Evolutionary conservation across 2,888 invertebrate genomes (phyloP).

Genomic region (Lepidocyrtinus sp.): DNA sequence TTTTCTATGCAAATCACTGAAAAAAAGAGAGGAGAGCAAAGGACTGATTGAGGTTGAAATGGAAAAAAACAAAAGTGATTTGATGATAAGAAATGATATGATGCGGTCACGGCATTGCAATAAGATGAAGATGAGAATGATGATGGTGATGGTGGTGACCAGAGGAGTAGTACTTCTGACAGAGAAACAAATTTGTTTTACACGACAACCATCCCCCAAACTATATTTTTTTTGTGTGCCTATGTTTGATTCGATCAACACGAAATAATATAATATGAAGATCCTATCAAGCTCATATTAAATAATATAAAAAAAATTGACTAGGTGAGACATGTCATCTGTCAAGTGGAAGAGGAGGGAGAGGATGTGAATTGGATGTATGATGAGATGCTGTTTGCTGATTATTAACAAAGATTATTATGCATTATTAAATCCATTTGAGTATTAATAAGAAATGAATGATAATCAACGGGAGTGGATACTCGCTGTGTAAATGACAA

Average conservation of each 20-base stretch:
- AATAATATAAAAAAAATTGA: constrained; percentile 13
- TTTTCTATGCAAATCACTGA: constrained; percentile 1
- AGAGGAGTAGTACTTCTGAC: constrained; percentile 25
- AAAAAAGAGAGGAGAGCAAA: not conserved
- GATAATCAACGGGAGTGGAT: not conserved
- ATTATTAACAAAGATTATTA: constrained; percentile 12
- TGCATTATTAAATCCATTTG: not conserved
- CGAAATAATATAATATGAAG: not conserved
- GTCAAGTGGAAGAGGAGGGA: constrained; percentile 20
- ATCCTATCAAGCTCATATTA: constrained; percentile 13
- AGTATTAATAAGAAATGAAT: constrained; percentile 9
- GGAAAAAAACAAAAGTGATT: constrained; percentile 6
- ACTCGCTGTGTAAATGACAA: constrained; percentile 18
- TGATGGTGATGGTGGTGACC: not conserved
- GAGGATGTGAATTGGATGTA: not conserved
- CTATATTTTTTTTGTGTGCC: not conserved
- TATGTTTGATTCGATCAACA: not conserved
- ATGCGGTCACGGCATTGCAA: constrained; percentile 2
- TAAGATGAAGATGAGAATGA: not conserved
- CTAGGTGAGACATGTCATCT: constrained; percentile 33
- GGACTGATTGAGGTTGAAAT: not conserved
- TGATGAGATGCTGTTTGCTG: constrained; percentile 12
- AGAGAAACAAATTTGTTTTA: constrained; percentile 45
- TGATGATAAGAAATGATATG: constrained; percentile 2
- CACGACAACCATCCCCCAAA: constrained; percentile 18